phyloP scores from a whole-genome alignment of 1,140 invertebrate genomes.

The Spodoptera litura region DNA sequence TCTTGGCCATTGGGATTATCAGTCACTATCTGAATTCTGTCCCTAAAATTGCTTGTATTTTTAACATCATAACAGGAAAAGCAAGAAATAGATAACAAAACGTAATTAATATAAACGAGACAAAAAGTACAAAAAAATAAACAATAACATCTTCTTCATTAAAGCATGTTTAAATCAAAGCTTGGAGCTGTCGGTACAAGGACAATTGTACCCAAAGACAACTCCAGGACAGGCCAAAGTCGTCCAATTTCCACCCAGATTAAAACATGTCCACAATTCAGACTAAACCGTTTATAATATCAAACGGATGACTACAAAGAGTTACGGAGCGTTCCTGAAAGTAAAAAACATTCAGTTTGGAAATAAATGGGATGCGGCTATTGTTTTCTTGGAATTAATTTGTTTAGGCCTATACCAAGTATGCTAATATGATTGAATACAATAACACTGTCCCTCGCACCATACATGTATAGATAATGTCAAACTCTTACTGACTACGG shows the following conservation, averaged over 20 bases:
- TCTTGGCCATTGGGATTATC: too few species aligned
- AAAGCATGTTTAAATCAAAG: slow-evolving; percentile 15
- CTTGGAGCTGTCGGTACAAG: background rate
- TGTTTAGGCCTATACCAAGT: too few species aligned
- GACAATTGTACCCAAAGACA: background rate
- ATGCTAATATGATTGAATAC: too few species aligned
- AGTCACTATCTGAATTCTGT: too few species aligned
- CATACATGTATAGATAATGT: too few species aligned
- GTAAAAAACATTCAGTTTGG: background rate
- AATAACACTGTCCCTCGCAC: too few species aligned
- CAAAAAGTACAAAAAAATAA: background rate
- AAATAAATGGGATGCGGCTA: background rate
- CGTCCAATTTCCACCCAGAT: slow-evolving; percentile 35
- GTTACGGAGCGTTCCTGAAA: slow-evolving; percentile 36
- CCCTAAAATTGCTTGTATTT: too few species aligned
- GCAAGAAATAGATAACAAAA: background rate
- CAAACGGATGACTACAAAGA: slow-evolving; percentile 61
- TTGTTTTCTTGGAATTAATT: background rate
- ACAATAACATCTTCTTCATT: background rate
- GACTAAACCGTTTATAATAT: slow-evolving; percentile 59
- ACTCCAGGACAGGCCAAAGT: slow-evolving; percentile 9
- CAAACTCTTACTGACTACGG: too few species aligned
- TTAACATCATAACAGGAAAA: too few species aligned
- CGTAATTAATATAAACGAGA: background rate
- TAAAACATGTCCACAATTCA: slow-evolving; percentile 36